Conservation (phyloP, 2,888 invertebrate genomes). For the Mythimna ferrago region DNA sequence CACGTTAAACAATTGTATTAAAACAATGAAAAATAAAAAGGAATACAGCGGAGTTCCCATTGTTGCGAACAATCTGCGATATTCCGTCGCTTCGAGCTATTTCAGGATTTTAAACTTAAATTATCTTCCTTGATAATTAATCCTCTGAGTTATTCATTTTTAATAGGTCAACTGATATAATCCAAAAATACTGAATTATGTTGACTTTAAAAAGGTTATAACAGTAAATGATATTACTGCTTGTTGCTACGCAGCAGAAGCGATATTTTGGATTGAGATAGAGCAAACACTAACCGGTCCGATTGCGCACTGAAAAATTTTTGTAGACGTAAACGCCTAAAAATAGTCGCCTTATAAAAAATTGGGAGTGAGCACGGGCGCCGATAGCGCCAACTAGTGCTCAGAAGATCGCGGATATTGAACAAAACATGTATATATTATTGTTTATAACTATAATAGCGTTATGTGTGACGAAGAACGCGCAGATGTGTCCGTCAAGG, state of each 20-base stretch:
- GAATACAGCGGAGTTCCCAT: background rate
- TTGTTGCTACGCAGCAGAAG: background rate
- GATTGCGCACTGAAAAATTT: background rate
- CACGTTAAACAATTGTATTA: background rate
- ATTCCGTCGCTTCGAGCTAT: conserved; percentile 1
- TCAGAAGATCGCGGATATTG: no score
- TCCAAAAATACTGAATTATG: background rate
- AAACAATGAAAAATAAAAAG: background rate
- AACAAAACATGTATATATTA: no score
- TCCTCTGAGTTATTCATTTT: background rate
- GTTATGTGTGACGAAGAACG: no score
- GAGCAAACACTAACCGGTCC: background rate
- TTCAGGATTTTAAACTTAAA: background rate
- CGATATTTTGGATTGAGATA: background rate
- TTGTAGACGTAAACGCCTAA: background rate
- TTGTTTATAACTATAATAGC: no score
- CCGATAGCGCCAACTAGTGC: no score
- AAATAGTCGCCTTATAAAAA: no score
- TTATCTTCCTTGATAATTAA: conserved; percentile 7
- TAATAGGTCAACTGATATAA: conserved; percentile 16
- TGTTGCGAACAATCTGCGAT: background rate
- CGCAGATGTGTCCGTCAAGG: no score
- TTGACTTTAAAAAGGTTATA: background rate
- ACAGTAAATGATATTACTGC: background rate
- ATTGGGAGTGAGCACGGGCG: no score